Evolutionary conservation across 2,113 vertebrate genomes (phyloP).

Genomic region (Phrynocephalus versicolor): DNA sequence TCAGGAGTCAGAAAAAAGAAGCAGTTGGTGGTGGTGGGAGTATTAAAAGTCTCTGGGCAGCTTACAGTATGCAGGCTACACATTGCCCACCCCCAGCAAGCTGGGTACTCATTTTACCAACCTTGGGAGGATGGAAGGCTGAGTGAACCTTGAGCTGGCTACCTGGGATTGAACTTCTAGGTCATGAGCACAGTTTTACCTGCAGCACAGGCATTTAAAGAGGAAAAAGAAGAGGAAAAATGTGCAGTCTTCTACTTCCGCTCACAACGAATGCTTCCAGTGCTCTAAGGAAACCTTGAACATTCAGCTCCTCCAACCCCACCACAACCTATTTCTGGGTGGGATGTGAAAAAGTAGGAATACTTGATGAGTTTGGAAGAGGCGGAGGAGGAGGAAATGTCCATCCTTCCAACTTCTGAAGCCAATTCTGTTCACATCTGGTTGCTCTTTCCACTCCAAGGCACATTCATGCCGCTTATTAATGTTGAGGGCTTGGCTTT

Average conservation of each 20-base stretch:
- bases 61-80: too few species aligned
- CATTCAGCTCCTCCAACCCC: rapidly evolving
- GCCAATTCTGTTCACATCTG: conserved; percentile 37
- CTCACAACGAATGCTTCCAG: background rate
- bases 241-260: background rate
- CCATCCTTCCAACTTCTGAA: background rate
- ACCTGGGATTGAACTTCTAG: too few species aligned
- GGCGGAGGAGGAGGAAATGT: background rate
- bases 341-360: background rate
- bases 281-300: rapidly evolving
- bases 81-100: too few species aligned
- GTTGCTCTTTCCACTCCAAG: conserved; percentile 34
- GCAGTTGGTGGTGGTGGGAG: too few species aligned
- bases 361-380: background rate
- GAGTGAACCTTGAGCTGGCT: too few species aligned
- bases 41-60: too few species aligned
- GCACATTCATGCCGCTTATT: conserved; percentile 16
- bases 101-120: too few species aligned
- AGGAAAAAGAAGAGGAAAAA: background rate
- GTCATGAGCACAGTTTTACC: too few species aligned
- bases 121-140: too few species aligned
- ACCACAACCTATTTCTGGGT: background rate
- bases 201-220: too few species aligned
- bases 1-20: conserved; percentile 25
- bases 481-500: conserved; percentile 15